These are phyloP conservation scores for Ammospiza caudacuta DNA, from an alignment of 2,113 vertebrate species.

Conservation along the genomic window DNA sequence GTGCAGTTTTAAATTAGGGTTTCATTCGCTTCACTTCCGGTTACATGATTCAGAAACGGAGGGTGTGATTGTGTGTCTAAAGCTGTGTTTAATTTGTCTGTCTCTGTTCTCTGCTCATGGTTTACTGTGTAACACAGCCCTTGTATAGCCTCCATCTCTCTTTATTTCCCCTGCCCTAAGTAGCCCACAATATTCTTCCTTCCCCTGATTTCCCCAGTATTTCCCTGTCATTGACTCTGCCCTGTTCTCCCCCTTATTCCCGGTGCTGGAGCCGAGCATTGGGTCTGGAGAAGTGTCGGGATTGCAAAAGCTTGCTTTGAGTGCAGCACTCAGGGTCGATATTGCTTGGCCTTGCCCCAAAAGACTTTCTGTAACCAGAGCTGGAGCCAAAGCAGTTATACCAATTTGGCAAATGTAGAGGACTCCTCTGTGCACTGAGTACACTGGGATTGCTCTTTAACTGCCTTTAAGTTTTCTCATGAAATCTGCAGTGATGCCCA, in stretches of 20 bases:
- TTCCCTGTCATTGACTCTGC: not conserved
- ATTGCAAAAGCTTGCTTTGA: not conserved
- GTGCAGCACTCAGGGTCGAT: not conserved
- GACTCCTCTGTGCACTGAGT: not conserved
- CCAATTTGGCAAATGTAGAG: not conserved
- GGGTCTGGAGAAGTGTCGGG: not conserved
- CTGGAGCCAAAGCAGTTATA: not conserved
- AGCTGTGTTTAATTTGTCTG: not conserved
- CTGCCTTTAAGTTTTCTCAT: not conserved
- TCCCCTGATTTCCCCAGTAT: not conserved
- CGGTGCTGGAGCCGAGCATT: not conserved
- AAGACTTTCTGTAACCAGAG: not conserved
- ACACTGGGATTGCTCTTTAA: not conserved
- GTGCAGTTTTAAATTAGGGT: not conserved
- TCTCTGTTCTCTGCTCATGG: not conserved
- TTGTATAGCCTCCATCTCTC: not conserved
- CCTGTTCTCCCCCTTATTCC: not conserved
- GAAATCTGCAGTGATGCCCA: not conserved
- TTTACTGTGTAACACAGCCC: not conserved
- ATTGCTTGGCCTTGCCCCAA: not conserved
- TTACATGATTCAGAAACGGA: not conserved
- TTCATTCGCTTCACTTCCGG: not conserved
- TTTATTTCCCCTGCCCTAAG: not conserved
- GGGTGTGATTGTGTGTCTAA: not conserved
- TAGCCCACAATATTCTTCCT: not conserved